Percentiles rank a stretch among this genome's conserved stretches.
These are phyloP conservation scores for Sylvia atricapilla DNA, from an alignment of 2,113 vertebrate genomes.

Conservation along the genomic window DNA sequence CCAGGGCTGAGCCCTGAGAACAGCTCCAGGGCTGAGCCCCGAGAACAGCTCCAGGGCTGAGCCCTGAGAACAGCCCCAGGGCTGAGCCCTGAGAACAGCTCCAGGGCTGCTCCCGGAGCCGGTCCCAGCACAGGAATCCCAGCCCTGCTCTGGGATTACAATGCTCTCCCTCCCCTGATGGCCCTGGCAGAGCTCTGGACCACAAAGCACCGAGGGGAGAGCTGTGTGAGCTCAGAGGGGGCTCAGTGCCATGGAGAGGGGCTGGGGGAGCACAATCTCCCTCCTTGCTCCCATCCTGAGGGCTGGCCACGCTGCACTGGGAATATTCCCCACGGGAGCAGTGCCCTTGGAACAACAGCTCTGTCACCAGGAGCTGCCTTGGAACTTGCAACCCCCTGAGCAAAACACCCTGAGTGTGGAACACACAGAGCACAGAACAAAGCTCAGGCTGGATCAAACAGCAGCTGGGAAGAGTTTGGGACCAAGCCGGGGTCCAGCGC, in stretches of 20 bases:
- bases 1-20: neutral
- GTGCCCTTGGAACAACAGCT: rapidly evolving
- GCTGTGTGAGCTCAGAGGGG: neutral
- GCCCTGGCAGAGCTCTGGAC: neutral
- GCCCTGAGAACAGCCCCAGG: neutral
- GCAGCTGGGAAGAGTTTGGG: neutral
- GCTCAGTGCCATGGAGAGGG: neutral
- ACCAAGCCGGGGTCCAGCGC: rapidly evolving
- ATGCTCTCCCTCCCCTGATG: neutral
- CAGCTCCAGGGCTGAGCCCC: neutral
- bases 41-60: neutral
- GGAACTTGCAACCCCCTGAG: neutral
- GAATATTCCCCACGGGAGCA: rapidly evolving
- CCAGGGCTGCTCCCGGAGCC: too few relatives aligned
- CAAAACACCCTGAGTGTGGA: rapidly evolving
- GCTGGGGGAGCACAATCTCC: rapidly evolving
- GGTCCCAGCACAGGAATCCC: neutral
- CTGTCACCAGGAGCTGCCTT: rapidly evolving
- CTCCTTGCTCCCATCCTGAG: rapidly evolving
- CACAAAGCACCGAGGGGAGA: neutral
- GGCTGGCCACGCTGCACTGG: rapidly evolving
- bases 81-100: neutral
- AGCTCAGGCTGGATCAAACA: neutral
- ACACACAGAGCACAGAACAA: neutral
- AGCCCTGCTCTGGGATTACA: neutral